Conservation (phyloP, 1,140 invertebrate species). For the Eriosoma lanigerum region DNA sequence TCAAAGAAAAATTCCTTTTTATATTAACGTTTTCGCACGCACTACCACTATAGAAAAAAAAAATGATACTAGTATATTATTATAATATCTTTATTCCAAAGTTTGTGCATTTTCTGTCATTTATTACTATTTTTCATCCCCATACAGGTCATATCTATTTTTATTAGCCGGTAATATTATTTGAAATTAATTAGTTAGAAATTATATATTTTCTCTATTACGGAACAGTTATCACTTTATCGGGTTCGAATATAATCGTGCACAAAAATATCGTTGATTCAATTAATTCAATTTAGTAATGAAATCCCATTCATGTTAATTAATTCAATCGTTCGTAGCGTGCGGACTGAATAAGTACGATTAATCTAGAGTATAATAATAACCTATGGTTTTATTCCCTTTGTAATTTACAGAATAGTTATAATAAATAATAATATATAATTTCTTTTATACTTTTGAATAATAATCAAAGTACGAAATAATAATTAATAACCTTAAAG, state of each 20-base stretch:
- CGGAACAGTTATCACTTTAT: too few species aligned
- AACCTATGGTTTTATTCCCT: not conserved
- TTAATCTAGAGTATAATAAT: slow-evolving; percentile 13
- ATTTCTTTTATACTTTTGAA: not conserved
- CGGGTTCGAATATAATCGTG: too few species aligned
- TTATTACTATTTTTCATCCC: not conserved
- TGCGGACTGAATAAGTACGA: not conserved
- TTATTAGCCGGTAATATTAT: too few species aligned
- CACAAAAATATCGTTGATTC: too few species aligned
- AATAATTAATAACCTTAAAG: slow-evolving; percentile 21
- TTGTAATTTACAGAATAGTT: not conserved
- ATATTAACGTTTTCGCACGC: not conserved
- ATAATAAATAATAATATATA: not conserved
- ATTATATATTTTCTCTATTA: too few species aligned
- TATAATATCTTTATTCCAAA: slow-evolving; percentile 4
- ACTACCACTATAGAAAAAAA: too few species aligned
- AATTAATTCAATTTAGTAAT: too few species aligned
- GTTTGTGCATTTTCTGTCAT: too few species aligned
- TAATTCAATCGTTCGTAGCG: not conserved
- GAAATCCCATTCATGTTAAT: not conserved
- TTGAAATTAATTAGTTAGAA: too few species aligned
- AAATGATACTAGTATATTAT: too few species aligned
- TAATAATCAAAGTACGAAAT: slow-evolving; percentile 15
- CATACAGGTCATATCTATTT: too few species aligned
- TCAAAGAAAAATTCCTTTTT: slow-evolving; percentile 27